These are phyloP conservation scores for Myrmophylax atrothorax DNA, from an alignment of 2,113 vertebrate genomes.

Conservation along the genomic window DNA sequence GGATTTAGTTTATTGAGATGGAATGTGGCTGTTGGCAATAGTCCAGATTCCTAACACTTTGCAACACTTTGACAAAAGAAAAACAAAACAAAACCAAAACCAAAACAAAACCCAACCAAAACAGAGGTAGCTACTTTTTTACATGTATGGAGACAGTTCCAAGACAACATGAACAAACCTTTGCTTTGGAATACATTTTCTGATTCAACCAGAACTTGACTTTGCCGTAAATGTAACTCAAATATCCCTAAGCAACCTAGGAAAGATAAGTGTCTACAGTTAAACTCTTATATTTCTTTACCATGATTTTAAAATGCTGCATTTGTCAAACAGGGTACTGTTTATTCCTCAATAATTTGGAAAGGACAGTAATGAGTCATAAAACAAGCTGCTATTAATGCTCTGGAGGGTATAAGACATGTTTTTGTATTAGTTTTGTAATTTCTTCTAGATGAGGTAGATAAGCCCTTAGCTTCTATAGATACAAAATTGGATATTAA, in stretches of 20 bases:
- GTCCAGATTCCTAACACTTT: background rate
- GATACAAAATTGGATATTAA: background rate
- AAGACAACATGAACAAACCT: background rate
- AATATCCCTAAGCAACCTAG: background rate
- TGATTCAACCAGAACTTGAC: background rate
- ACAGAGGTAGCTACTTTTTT: background rate
- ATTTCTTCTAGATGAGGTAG: background rate
- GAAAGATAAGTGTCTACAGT: background rate
- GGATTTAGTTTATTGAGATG: constrained; percentile 10
- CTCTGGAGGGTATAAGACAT: background rate
- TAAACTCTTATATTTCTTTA: background rate
- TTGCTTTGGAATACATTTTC: background rate
- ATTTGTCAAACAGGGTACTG: background rate
- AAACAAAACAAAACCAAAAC: background rate
- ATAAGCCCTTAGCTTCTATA: background rate
- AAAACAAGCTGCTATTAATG: constrained; percentile 8
- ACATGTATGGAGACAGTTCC: background rate
- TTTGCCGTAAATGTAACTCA: background rate
- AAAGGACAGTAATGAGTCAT: constrained; percentile 19
- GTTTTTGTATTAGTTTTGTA: background rate
- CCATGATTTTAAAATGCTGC: background rate
- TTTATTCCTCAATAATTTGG: background rate
- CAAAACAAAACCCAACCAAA: background rate
- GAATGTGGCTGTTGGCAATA: background rate
- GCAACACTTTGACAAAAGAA: background rate